Percentiles rank a stretch among this genome's conserved stretches.
phyloP scores from a whole-genome alignment of 2,888 invertebrate species.

The Spialia ferax region DNA sequence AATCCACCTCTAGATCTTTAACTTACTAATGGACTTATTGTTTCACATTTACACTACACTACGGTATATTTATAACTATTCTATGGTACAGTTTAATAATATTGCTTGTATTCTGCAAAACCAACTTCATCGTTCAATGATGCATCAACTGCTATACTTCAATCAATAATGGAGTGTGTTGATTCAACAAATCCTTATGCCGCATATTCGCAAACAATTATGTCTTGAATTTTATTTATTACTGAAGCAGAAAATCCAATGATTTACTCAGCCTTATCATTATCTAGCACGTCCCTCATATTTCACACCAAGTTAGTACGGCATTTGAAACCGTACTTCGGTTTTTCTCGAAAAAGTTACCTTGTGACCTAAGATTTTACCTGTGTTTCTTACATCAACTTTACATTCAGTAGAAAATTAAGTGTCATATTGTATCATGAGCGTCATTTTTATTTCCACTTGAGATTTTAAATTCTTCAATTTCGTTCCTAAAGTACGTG shows the following conservation, averaged over 20 bases:
- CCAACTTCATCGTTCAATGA: too few species aligned
- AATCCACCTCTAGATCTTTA: too few species aligned
- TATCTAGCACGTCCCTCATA: constrained; percentile 84
- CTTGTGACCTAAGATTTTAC: not conserved
- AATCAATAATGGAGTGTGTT: not conserved
- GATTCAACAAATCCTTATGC: not conserved
- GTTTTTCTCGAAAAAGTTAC: constrained; percentile 50
- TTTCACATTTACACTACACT: too few species aligned
- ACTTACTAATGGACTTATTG: too few species aligned
- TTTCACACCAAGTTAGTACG: constrained; percentile 72
- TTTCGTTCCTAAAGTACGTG: too few species aligned
- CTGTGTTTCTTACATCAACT: not conserved
- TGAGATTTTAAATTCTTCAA: too few species aligned
- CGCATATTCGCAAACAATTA: not conserved
- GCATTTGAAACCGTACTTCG: constrained; percentile 37
- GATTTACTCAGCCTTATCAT: constrained; percentile 83
- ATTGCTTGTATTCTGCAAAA: too few species aligned
- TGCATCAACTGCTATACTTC: not conserved
- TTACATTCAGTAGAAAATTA: not conserved
- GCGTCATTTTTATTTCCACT: too few species aligned
- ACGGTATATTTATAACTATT: too few species aligned
- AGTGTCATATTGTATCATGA: too few species aligned
- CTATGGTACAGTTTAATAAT: too few species aligned
- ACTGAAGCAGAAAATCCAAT: constrained; percentile 77
- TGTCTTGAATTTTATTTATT: not conserved